Evolutionary conservation across 2,113 vertebrate species (phyloP).

Genomic region (Alces alces): DNA sequence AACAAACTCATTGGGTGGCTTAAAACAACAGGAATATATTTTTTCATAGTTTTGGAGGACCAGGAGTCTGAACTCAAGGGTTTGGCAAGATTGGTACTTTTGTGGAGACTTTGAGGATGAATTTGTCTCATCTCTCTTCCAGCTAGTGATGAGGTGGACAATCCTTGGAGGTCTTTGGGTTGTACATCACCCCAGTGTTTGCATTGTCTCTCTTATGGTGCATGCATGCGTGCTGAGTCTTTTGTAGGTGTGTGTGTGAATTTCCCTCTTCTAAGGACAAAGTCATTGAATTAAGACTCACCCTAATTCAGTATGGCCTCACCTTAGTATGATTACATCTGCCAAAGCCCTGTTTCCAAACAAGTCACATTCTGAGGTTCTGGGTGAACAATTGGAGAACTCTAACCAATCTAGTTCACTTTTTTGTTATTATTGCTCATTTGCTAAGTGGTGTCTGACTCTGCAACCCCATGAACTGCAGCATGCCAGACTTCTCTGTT

Average conservation of each 20-base stretch:
- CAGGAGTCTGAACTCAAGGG: neutral
- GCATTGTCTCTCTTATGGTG: neutral
- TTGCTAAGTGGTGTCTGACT: neutral
- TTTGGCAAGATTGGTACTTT: neutral
- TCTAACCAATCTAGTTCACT: neutral
- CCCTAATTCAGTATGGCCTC: neutral
- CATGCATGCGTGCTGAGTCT: neutral
- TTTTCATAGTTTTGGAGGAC: neutral
- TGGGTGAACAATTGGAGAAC: neutral
- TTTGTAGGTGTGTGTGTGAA: neutral
- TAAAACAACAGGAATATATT: neutral
- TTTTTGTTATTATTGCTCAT: neutral
- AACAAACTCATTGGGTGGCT: neutral
- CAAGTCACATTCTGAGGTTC: neutral
- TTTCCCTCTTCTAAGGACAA: neutral
- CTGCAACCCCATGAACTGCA: neutral
- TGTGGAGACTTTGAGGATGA: neutral
- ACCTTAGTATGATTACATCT: neutral
- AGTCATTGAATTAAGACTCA: neutral
- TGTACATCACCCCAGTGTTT: neutral
- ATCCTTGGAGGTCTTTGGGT: fast-evolving
- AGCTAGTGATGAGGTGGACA: neutral
- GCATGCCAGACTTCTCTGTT: neutral
- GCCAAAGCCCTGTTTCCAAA: neutral
- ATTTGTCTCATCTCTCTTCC: neutral